Evolutionary conservation across 2,113 vertebrate species (phyloP).

Genomic region (Pantherophis guttatus): DNA sequence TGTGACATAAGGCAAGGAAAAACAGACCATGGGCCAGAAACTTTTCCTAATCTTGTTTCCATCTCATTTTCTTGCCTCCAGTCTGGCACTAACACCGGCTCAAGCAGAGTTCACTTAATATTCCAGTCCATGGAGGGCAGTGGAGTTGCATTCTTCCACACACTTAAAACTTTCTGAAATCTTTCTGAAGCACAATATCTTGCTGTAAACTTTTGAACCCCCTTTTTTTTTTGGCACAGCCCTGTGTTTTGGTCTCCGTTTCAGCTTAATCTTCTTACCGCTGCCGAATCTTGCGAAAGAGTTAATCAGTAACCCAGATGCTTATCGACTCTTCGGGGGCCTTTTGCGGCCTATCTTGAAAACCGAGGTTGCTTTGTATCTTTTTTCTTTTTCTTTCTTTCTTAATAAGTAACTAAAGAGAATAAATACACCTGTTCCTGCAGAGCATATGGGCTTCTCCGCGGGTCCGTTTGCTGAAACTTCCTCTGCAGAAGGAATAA

Average conservation of each 20-base stretch:
- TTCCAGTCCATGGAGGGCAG: conserved; percentile 54
- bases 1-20: background rate
- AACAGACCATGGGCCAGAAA: background rate
- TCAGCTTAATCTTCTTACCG: conserved; percentile 7
- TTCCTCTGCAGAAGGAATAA: background rate
- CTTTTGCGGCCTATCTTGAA: conserved; percentile 44
- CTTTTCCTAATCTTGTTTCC: background rate
- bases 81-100: too few species aligned
- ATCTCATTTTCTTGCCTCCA: too few species aligned
- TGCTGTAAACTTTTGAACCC: conserved; percentile 6
- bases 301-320: conserved; percentile 64
- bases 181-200: background rate
- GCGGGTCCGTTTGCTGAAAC: background rate
- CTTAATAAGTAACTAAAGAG: conserved; percentile 62
- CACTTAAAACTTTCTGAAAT: fast-evolving
- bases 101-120: background rate
- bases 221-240: conserved; percentile 28
- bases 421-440: conserved; percentile 47
- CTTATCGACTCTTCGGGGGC: conserved; percentile 50
- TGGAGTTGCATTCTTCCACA: background rate
- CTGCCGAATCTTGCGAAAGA: conserved; percentile 40
- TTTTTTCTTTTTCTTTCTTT: background rate
- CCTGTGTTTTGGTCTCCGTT: conserved; percentile 49
- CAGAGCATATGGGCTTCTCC: background rate
- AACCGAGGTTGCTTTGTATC: conserved; percentile 1